Base-by-base conservation (phyloP, 2,888 invertebrate genomes). In the Ormyrus thymus region DNA sequence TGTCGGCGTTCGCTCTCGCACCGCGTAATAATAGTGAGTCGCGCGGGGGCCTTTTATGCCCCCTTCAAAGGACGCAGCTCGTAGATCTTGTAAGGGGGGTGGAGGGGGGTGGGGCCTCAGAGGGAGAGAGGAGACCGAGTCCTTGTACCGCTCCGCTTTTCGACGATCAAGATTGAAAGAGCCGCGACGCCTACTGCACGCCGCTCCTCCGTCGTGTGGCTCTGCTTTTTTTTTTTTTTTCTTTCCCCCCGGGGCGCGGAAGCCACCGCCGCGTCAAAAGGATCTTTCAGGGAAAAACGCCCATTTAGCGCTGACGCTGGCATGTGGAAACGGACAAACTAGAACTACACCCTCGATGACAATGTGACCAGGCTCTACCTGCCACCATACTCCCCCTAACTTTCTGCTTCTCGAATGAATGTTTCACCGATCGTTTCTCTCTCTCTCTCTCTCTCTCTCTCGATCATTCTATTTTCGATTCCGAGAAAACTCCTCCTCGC, bases 181-280 rank as follows among this genome's bases (percentile, higher is more conserved):
- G 78, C 59, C 46, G 62, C 81, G 78, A 84, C 84, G 83, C 81
- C 83, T 81, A 74, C 77, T 77, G 70, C 82, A 81, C 74, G 55
- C 75, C 29, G 29, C 29, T 82, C 81, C 29, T 82, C 81, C 58
- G 51, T 51, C 45, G 15, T 74, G 80, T 79, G 70, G 81, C 56
- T 62, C 45, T 55, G 53, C 59, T n/a, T 50, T 64, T 75, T 81
- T 64, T 59, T 51, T 51, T 15, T 74, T 81, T 79, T 74, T 82
- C 56, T 62, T 50, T 56, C 64, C 59, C 29, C 59, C 29, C 29
- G 29, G 29, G 29, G 29, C 29, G 29, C 29, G 29, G 29, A 29
- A 29, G 29, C 29, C 29, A 2, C 29, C 29, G 29, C n/a, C n/a
- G 29, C 29, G 29, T 29, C 29, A 29, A 29, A 29, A 29, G 29